Base-by-base conservation (phyloP, 2,888 invertebrate species). In the Hypsopygia costalis region DNA sequence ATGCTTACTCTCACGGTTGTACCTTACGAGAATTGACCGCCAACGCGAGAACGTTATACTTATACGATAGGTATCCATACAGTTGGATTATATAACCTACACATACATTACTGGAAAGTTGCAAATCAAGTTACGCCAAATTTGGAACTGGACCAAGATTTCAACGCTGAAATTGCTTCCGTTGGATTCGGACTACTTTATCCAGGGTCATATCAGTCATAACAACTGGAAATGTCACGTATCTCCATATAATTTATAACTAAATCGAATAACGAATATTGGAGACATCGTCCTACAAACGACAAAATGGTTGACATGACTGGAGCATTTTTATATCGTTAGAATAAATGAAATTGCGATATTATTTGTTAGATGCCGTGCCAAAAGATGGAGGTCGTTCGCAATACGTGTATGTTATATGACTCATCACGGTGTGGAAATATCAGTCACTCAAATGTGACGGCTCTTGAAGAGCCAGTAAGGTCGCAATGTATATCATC, bases 131-230 rank as follows among this genome's bases (percentile, higher is more conserved):
- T 42, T 39, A 49, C 21, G 41, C 42, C 41, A 42, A 47, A 21
- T 49, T 67, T 55, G 52, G 55, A 55, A 43, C 35, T 2, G 41
- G 25, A 57, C 51, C 58, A 59, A 68, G 43, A 51, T 37, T 51
- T 44, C 30, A 51, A 32, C 31, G 38, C 34, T 41, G 27, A 34
- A 53, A 47, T 44, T 35, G 43, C 51, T 46, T 51, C 44, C 40
- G 36, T 38, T 12, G 25, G 25, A 6, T 25, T 25, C 25, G 25
- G 25, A 25, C 6, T 11, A 11, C 16, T 12, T 25, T 22, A n/a
- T 21, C 31, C 11, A 31, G n/a, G n/a, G 31, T 11, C 37, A 10
- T 9, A 31, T 31, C 31, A 7, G 7, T 8, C 11, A 31, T 6
- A 7, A 11, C 11, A 4, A 31, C 5, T 31, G 31, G 1, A 12